These are phyloP conservation scores for Dromococcyx pavoninus DNA, from an alignment of 2,797 vertebrate genomes.

Conservation along the genomic window DNA sequence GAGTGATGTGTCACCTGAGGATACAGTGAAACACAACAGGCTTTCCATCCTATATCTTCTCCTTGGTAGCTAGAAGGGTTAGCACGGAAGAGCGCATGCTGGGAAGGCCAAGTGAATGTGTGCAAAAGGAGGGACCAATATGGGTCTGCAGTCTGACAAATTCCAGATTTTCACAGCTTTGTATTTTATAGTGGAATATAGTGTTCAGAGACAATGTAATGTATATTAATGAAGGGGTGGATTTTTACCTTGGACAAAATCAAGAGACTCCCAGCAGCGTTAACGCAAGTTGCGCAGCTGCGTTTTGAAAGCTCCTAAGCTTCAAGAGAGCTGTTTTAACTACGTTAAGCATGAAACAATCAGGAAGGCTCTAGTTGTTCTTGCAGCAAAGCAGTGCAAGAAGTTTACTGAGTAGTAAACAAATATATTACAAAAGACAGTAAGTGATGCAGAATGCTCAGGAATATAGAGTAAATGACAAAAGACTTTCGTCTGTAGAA, in stretches of 20 bases:
- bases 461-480: not conserved
- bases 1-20: not conserved
- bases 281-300: accelerated
- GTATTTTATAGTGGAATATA: not conserved
- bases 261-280: not conserved
- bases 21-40: not conserved
- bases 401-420: not conserved
- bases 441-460: not conserved
- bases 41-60: not conserved
- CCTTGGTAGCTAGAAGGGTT: not conserved
- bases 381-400: not conserved
- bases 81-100: not conserved
- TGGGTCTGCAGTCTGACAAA: not conserved
- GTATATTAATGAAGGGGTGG: not conserved
- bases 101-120: not conserved
- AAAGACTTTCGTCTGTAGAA: not conserved
- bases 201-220: not conserved
- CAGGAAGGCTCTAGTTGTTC: not conserved
- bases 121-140: not conserved
- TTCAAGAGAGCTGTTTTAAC: not conserved
- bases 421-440: slow-evolving; percentile 5
- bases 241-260: not conserved
- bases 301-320: not conserved
- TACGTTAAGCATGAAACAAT: not conserved
- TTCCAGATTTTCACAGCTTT: not conserved